Evolutionary conservation across 2,113 vertebrate genomes (phyloP).

Genomic region (Ageneiosus marmoratus): DNA sequence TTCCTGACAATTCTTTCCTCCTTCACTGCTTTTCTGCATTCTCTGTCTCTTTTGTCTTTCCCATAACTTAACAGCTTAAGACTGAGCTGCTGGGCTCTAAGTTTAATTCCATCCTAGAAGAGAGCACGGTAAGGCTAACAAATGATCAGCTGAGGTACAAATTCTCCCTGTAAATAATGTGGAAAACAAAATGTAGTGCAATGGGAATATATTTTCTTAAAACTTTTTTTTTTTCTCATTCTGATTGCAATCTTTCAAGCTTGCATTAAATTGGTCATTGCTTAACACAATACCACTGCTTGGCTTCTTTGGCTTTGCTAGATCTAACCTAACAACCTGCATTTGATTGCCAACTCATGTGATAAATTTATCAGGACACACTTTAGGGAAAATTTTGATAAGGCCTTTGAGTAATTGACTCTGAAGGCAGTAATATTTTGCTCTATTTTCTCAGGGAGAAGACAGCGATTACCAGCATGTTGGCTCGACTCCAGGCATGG

Average conservation of each 20-base stretch:
- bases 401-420: too few species aligned
- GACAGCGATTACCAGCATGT: conserved; percentile 77
- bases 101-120: conserved; percentile 86
- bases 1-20: conserved; percentile 73
- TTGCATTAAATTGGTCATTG: conserved; percentile 60
- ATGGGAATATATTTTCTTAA: conserved; percentile 45
- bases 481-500: conserved; percentile 72
- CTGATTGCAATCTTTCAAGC: conserved; percentile 45
- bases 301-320: conserved; percentile 30
- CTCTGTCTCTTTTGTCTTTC: conserved; percentile 77
- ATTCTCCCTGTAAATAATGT: conserved; percentile 16
- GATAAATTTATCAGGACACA: conserved; percentile 18
- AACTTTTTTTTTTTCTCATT: conserved; percentile 57
- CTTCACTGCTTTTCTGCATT: conserved; percentile 79
- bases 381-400: neutral
- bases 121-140: conserved; percentile 79
- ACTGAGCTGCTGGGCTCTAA: conserved; percentile 84
- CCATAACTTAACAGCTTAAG: conserved; percentile 82
- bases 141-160: conserved; percentile 31
- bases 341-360: conserved; percentile 30
- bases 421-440: neutral
- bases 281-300: conserved; percentile 53
- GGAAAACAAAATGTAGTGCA: conserved; percentile 3
- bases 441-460: conserved; percentile 71
- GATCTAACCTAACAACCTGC: conserved; percentile 30